These are phyloP conservation scores for Phrixothrix hirtus DNA, from an alignment of 2,888 invertebrate species.

Conservation along the genomic window DNA sequence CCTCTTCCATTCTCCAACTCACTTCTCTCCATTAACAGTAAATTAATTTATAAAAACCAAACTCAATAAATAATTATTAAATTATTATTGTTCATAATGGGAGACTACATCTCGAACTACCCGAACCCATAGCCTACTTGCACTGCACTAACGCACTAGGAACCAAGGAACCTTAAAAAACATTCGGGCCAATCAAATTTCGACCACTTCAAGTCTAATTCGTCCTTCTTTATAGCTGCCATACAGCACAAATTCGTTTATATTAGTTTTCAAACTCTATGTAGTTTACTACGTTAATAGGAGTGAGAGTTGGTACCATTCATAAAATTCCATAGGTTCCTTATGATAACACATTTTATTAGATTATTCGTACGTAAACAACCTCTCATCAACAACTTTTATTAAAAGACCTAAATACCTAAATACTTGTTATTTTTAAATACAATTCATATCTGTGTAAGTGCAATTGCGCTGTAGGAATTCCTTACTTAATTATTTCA, in stretches of 20 bases:
- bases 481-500: no score
- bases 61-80: conserved; percentile 31
- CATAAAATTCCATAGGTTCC: conserved; percentile 47
- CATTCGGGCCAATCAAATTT: conserved; percentile 50
- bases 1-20: conserved; percentile 46
- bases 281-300: conserved; percentile 48
- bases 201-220: conserved; percentile 28
- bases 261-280: conserved; percentile 30
- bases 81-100: conserved; percentile 30
- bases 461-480: no score
- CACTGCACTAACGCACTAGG: conserved; percentile 47
- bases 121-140: conserved; percentile 46
- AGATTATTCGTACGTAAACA: background rate
- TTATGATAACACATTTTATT: conserved; percentile 8
- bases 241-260: conserved; percentile 44
- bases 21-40: conserved; percentile 43
- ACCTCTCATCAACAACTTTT: no score
- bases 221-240: conserved; percentile 39
- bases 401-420: no score
- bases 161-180: conserved; percentile 50
- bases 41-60: conserved; percentile 25
- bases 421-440: no score
- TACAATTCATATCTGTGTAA: no score
- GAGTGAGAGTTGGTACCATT: conserved; percentile 47
- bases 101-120: conserved; percentile 41